Conservation (phyloP, 2,888 invertebrate species). For the Apotomis turbidana region DNA sequence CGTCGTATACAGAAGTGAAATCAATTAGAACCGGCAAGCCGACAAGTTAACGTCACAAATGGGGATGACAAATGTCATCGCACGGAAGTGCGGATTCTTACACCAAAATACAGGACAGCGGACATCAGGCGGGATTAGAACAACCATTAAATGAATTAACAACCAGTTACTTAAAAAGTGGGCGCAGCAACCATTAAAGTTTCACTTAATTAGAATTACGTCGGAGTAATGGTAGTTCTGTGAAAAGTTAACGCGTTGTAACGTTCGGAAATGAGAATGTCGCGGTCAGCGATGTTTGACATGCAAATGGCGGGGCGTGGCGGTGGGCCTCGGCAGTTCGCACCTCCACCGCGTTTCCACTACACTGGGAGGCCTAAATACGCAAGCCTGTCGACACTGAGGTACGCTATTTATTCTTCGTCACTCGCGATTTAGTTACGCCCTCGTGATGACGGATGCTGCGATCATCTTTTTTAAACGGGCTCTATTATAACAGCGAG, state of each 20-base stretch:
- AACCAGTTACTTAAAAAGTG: slow-evolving; percentile 3
- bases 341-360: slow-evolving; percentile 28
- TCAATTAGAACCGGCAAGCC: too few species aligned
- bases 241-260: slow-evolving; percentile 55
- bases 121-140: background rate
- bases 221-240: slow-evolving; percentile 53
- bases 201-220: slow-evolving; percentile 50
- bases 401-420: background rate
- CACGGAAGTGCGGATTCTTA: background rate
- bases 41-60: background rate
- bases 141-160: background rate
- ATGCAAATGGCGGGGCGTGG: slow-evolving; percentile 65
- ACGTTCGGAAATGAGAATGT: slow-evolving; percentile 69
- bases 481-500: too few species aligned
- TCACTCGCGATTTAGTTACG: background rate
- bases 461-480: too few species aligned
- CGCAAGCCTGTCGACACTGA: background rate
- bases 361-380: slow-evolving; percentile 19
- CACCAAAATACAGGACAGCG: too few species aligned
- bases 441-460: too few species aligned
- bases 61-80: background rate
- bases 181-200: slow-evolving; percentile 28
- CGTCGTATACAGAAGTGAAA: too few species aligned
- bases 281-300: slow-evolving; percentile 69
- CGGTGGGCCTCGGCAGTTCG: slow-evolving; percentile 27